These are phyloP conservation scores for Argyresthia goedartella DNA, from an alignment of 2,888 invertebrate genomes.

Conservation along the genomic window DNA sequence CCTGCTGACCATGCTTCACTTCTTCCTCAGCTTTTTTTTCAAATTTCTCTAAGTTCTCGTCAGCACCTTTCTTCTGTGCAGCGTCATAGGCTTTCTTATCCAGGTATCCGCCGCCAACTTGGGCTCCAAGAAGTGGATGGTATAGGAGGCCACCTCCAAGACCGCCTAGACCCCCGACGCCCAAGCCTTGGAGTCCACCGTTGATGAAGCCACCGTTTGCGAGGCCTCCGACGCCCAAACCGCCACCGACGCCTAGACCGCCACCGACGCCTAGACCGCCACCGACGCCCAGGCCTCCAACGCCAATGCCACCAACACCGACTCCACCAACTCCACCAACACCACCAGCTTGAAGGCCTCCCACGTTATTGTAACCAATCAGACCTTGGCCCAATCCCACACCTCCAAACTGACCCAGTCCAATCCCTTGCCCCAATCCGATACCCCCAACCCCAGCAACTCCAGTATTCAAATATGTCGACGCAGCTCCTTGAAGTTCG, in stretches of 20 bases:
- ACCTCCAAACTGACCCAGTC: constrained; percentile 19
- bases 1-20: constrained; percentile 68
- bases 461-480: constrained; percentile 39
- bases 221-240: constrained; percentile 12
- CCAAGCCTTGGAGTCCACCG: constrained; percentile 39
- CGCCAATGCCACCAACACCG: constrained; percentile 20
- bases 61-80: constrained; percentile 69
- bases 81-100: constrained; percentile 70
- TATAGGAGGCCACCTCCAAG: constrained; percentile 37
- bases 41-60: constrained; percentile 64
- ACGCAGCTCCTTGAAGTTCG: constrained; percentile 52
- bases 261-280: constrained; percentile 14
- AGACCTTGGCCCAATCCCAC: constrained; percentile 25
- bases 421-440: constrained; percentile 20
- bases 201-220: constrained; percentile 30
- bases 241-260: constrained; percentile 23
- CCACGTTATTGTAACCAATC: constrained; percentile 18
- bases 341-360: constrained; percentile 19
- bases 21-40: constrained; percentile 69
- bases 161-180: constrained; percentile 27
- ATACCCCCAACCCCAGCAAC: constrained; percentile 24
- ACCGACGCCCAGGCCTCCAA: constrained; percentile 25
- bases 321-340: constrained; percentile 23
- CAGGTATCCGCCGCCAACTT: constrained; percentile 57
- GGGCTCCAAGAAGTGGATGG: constrained; percentile 47